Evolutionary conservation across 2,888 invertebrate genomes (phyloP).

Genomic region (Heliconius hortense): DNA sequence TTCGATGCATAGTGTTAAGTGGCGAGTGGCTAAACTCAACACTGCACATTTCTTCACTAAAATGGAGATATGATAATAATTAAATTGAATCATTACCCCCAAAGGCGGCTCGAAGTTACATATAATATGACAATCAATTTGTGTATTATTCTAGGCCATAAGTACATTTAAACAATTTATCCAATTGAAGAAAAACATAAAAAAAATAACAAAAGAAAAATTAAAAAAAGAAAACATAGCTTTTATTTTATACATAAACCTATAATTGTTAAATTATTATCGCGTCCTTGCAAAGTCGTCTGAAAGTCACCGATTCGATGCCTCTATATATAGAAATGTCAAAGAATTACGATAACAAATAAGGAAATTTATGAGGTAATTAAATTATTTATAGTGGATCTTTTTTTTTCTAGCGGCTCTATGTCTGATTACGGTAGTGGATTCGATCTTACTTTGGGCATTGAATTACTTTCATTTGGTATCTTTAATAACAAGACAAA

Average conservation of each 20-base stretch:
- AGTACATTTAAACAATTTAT: neutral
- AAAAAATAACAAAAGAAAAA: neutral
- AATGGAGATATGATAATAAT: too few species aligned
- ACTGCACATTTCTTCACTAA: too few species aligned
- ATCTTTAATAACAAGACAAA: neutral
- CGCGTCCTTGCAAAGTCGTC: constrained; percentile 34
- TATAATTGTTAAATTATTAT: constrained; percentile 7
- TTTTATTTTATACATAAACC: constrained; percentile 3
- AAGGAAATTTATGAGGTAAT: constrained; percentile 15
- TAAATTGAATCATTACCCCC: too few species aligned
- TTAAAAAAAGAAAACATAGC: neutral
- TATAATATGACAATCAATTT: too few species aligned
- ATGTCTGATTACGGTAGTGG: neutral
- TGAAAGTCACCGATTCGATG: constrained; percentile 34
- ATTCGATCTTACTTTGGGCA: neutral
- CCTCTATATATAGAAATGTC: constrained; percentile 32
- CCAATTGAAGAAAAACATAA: neutral
- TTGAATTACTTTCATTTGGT: too few species aligned
- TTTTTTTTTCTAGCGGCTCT: neutral
- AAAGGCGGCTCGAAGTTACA: too few species aligned
- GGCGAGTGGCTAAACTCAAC: too few species aligned
- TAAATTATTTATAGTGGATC: constrained; percentile 7
- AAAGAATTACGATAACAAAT: constrained; percentile 13
- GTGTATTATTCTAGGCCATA: too few species aligned
- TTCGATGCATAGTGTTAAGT: too few species aligned